Evolutionary conservation across 2,113 vertebrate species (phyloP), one percentile per base, ranked within the genome.

Genomic region (Hypomesus transpacificus): DNA sequence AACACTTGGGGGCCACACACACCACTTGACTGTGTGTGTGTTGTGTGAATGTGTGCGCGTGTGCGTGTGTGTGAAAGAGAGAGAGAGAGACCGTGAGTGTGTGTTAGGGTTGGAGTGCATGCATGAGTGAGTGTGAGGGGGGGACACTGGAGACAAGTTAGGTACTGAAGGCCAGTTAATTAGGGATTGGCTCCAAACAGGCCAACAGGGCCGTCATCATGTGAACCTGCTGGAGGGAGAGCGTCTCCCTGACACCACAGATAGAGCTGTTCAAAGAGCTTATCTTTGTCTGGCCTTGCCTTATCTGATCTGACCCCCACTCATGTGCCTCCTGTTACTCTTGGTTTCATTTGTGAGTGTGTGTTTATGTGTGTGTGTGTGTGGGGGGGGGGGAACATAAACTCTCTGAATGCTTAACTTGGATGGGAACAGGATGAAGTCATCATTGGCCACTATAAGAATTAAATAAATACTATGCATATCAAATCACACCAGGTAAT

Each of bases 301-400:
- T 88, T 91, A 91, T 92, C 90, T 90, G 88, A 89, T 90, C 82
- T 88, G 87, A 91, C 86, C 89, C 76, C 78, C 39, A 75, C 78
- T 84, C 80, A 80, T 70, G 81, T 66, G 77, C 82, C 85, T 85
- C 76, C 80, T 82, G 80, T 88, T 86, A 75, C 75, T 77, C 68
- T 73, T 54, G 39, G 68, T 82, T 84, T 87, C 72, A 86, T 85
- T 74, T 18, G 54, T 57, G 50, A 50, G 69, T 51, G 21, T 14
- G 39, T 61, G 57, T 17, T 14, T 57, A 28, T 63, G 24, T 28
- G 13, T 20, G 22, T 24, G 50, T 46, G 69, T 70, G 57, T 21
- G 57, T 11, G 58, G 17, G 76, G 71, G 71, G 82, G 76, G 78
- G 68, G 76, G 71, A 72, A 78, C 81, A 80, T 34, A 34, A 34